These are phyloP conservation scores for Bellardia pandia DNA, from an alignment of 2,888 invertebrate species.

Conservation along the genomic window DNA sequence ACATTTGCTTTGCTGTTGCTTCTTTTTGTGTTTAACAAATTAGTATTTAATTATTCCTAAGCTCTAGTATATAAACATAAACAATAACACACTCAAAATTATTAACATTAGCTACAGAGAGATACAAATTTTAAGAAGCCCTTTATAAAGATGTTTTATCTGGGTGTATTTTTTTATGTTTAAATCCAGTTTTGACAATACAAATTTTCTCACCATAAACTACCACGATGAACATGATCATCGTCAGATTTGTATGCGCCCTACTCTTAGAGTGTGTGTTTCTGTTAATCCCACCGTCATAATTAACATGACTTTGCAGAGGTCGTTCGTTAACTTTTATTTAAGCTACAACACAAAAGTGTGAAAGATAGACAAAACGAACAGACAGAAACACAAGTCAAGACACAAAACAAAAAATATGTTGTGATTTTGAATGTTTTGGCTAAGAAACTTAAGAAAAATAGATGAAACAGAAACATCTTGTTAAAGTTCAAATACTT, in stretches of 20 bases:
- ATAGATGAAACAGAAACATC: conserved; percentile 23
- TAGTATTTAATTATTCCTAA: conserved; percentile 40
- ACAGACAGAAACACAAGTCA: background rate
- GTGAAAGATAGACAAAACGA: conserved; percentile 5
- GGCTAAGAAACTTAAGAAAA: conserved; percentile 5
- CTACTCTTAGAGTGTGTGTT: background rate
- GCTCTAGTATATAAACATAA: conserved; percentile 23
- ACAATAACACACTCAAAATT: conserved; percentile 8
- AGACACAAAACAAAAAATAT: conserved; percentile 29
- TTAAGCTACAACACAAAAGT: conserved; percentile 47
- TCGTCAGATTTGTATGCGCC: conserved; percentile 6
- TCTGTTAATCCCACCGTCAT: conserved; percentile 37
- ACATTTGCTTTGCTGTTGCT: background rate
- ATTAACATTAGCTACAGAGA: conserved; percentile 6
- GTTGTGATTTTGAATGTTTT: background rate
- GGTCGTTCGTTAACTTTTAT: conserved; percentile 72
- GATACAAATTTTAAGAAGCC: conserved; percentile 10
- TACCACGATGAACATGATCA: conserved; percentile 26
- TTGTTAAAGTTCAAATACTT: conserved; percentile 19
- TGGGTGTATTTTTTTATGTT: conserved; percentile 23
- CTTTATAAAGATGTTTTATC: conserved; percentile 50
- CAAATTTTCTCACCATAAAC: conserved; percentile 62
- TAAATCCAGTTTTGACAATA: conserved; percentile 54
- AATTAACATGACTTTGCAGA: conserved; percentile 67
- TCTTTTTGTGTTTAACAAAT: conserved; percentile 43